Evolutionary conservation across 2,113 vertebrate genomes (phyloP).

Genomic region (Tragelaphus buxtoni): DNA sequence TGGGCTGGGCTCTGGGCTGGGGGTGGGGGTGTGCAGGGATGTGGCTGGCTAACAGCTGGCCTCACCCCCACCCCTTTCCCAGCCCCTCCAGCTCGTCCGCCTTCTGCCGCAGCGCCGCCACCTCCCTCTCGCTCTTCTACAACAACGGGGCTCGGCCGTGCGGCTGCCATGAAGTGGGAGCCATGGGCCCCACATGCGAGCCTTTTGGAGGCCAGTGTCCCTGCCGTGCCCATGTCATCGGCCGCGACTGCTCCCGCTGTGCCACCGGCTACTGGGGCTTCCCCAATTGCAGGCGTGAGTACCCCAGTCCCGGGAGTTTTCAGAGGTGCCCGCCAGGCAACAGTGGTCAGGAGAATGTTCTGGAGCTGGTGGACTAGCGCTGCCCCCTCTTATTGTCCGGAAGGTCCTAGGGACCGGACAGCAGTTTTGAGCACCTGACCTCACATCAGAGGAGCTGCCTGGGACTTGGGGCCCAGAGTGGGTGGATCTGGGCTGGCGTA

Average conservation of each 20-base stretch:
- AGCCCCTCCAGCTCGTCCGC: constrained; percentile 83
- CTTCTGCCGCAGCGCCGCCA: constrained; percentile 89
- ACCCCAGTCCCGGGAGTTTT: accelerated
- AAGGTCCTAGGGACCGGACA: neutral
- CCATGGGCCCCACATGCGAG: constrained; percentile 86
- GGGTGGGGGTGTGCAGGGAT: neutral
- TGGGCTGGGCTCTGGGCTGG: constrained; percentile 63
- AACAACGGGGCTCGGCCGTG: constrained; percentile 93
- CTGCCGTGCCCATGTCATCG: constrained; percentile 91
- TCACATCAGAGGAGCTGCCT: neutral
- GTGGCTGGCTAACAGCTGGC: accelerated
- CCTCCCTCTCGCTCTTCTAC: constrained; percentile 93
- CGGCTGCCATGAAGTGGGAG: constrained; percentile 90
- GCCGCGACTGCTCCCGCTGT: constrained; percentile 94
- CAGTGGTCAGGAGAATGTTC: accelerated
- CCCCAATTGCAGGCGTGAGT: constrained; percentile 95
- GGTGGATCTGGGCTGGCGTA: neutral
- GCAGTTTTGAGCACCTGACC: neutral
- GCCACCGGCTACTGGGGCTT: constrained; percentile 97
- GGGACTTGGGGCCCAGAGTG: neutral
- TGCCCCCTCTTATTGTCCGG: neutral
- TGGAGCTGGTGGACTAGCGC: neutral
- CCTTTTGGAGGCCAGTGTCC: constrained; percentile 91
- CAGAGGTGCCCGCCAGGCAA: accelerated
- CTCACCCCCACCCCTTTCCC: neutral